Conservation (phyloP, 1,140 invertebrate genomes). For the Drosophila obscura region DNA sequence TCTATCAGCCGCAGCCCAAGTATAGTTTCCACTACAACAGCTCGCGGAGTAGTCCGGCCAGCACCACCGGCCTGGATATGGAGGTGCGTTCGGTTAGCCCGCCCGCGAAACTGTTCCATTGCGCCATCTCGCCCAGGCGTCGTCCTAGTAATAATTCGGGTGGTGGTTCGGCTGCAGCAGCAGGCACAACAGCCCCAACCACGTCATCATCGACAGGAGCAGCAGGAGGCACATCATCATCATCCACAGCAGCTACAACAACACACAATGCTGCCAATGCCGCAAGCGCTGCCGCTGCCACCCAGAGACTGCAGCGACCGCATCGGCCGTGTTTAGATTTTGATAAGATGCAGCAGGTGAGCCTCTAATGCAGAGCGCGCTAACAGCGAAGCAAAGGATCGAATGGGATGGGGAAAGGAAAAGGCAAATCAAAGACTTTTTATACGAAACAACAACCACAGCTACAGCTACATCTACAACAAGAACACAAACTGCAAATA, state of each 20-base stretch:
- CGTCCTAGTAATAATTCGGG: slow-evolving; percentile 84
- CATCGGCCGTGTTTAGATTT: slow-evolving; percentile 96
- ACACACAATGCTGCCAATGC: slow-evolving; percentile 50
- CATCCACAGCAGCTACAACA: slow-evolving; percentile 28
- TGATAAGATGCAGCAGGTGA: slow-evolving; percentile 94
- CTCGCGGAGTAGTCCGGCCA: slow-evolving; percentile 78
- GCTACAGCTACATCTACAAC: slow-evolving; percentile 12
- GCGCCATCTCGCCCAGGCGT: slow-evolving; percentile 87
- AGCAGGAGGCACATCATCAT: slow-evolving; percentile 8
- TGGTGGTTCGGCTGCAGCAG: slow-evolving; percentile 1
- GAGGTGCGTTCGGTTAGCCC: slow-evolving; percentile 88
- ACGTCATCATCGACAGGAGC: slow-evolving; percentile 7
- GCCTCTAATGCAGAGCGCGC: slow-evolving; percentile 80
- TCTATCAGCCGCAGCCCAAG: slow-evolving; percentile 82
- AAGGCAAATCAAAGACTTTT: slow-evolving; percentile 83
- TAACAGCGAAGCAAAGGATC: slow-evolving; percentile 41
- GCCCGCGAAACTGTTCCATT: slow-evolving; percentile 90
- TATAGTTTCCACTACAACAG: slow-evolving; percentile 83
- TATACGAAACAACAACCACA: slow-evolving; percentile 67
- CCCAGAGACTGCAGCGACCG: slow-evolving; percentile 87
- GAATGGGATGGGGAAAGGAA: slow-evolving; percentile 7
- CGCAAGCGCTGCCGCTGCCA: slow-evolving; percentile 78
- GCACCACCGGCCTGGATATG: slow-evolving; percentile 82
- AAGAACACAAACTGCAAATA: slow-evolving; percentile 10
- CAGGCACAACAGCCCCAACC: slow-evolving; percentile 11